phyloP scores from a whole-genome alignment of 2,888 invertebrate genomes.

The Craniophora ligustri region DNA sequence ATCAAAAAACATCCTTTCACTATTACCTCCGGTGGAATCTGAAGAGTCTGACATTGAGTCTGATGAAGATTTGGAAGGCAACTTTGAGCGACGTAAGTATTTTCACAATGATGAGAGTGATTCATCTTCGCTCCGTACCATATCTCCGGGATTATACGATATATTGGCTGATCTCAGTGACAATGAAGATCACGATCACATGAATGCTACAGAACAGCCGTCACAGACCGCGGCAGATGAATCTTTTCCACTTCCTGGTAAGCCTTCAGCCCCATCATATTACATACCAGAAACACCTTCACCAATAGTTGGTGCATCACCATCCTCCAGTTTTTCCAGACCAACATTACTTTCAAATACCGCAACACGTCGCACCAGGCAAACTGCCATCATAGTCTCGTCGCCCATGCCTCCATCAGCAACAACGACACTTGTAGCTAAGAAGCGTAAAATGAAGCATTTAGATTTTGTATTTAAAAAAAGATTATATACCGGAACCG shows the following conservation, averaged over 20 bases:
- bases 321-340: constrained; percentile 7
- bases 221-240: constrained; percentile 2
- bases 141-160: constrained; percentile 2
- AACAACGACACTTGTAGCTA: constrained; percentile 6
- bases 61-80: constrained; percentile 10
- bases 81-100: constrained; percentile 3
- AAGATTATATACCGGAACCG: constrained; percentile 9
- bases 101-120: constrained; percentile 9
- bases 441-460: constrained; percentile 15
- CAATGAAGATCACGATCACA: constrained; percentile 4
- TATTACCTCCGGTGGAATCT: constrained; percentile 4
- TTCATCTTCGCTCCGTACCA: constrained; percentile 11
- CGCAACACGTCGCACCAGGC: constrained; percentile 8
- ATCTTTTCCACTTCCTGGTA: constrained; percentile 12
- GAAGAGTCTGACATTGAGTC: constrained; percentile 13
- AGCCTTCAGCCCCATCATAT: constrained; percentile 5
- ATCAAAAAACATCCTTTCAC: neutral
- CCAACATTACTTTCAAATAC: neutral
- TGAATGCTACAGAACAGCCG: constrained; percentile 6
- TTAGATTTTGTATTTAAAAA: constrained; percentile 18
- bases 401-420: constrained; percentile 12
- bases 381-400: constrained; percentile 2
- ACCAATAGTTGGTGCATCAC: constrained; percentile 8
- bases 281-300: constrained; percentile 13
- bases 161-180: constrained; percentile 13